phyloP scores from a whole-genome alignment of 2,888 invertebrate genomes.

The Nysson spinosus region DNA sequence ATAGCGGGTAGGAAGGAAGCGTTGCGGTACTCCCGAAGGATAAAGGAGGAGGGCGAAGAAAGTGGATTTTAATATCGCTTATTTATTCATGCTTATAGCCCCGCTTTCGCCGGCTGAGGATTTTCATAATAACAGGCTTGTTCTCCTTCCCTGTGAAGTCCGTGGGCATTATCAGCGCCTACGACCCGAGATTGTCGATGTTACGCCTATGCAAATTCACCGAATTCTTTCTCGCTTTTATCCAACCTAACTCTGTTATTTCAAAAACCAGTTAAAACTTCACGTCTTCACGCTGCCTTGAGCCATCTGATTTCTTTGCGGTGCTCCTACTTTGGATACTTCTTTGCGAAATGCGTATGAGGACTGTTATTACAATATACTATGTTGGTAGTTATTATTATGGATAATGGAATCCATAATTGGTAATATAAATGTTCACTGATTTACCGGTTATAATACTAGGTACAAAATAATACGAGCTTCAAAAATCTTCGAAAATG shows the following conservation, averaged over 20 bases:
- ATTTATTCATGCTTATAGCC: constrained; percentile 64
- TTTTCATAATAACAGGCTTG: constrained; percentile 62
- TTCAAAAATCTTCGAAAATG: too few species aligned
- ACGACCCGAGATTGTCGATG: constrained; percentile 30
- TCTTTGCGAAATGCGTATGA: too few species aligned
- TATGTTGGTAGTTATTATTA: too few species aligned
- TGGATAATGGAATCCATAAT: too few species aligned
- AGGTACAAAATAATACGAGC: too few species aligned
- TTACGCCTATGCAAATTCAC: constrained; percentile 39
- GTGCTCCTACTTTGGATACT: too few species aligned
- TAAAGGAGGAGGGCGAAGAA: constrained; percentile 39
- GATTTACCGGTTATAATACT: too few species aligned
- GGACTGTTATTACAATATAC: too few species aligned
- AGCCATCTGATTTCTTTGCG: too few species aligned
- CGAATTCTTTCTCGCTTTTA: constrained; percentile 10
- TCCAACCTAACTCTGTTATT: not conserved
- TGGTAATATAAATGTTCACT: too few species aligned
- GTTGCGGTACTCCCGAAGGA: constrained; percentile 8
- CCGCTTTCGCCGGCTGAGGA: constrained; percentile 54
- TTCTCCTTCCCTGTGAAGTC: constrained; percentile 15
- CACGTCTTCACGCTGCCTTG: too few species aligned
- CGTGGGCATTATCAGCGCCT: constrained; percentile 41
- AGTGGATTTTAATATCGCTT: constrained; percentile 67
- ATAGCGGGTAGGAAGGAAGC: constrained; percentile 33
- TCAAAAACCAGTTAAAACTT: too few species aligned